Evolutionary conservation across 2,888 invertebrate genomes (phyloP), one percentile per base, ranked within the genome.

Genomic region (Callosobruchus maculatus): DNA sequence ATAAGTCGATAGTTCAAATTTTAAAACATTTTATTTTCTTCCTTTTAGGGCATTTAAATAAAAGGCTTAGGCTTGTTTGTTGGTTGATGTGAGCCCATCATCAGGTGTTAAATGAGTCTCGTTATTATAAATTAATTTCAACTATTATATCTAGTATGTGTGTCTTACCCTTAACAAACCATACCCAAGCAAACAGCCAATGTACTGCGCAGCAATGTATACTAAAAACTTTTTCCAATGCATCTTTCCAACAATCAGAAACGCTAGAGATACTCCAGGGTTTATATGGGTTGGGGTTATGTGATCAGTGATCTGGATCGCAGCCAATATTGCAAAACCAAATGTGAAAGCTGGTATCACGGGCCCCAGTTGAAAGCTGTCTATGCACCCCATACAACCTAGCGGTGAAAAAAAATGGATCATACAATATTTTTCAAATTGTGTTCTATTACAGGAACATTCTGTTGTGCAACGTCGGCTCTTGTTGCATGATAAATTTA

Each of bases 311-410:
- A 74, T 76, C 68, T 78, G 78, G 20, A 80, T 21, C 2, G 72
- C 68, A 7, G 75, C 73, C 67, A 77, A 70, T 22, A 78, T 72
- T 2, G 73, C 72, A 18, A 77, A 67, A 18, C 73, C 79, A 70
- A 80, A 80, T 9, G 76, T 21, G 70, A 77, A 74, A 2, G 77
- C 72, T 66, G 78, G 76, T 22, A 78, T 67, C n/a, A 74, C 20
- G 0, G 79, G 79, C 21, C 78, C 78, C 13, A 77, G 9, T 0
- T 69, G 68, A 5, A 26, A 74, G 0, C 7, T n/a, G 30, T 73
- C 20, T 20, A 75, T 22, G 67, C 77, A 77, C n/a, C 78, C 77
- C 76, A 76, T 75, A 21, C 78, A 78, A n/a, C 78, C 78, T 76
- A 68, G 0, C 2, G 69, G 30, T 67, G 21, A 26, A 67, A 30